A percentile compares a stretch with the other conserved stretches of the same genome.
Conservation (phyloP, 2,113 vertebrate species). For the Cisticola juncidis region DNA sequence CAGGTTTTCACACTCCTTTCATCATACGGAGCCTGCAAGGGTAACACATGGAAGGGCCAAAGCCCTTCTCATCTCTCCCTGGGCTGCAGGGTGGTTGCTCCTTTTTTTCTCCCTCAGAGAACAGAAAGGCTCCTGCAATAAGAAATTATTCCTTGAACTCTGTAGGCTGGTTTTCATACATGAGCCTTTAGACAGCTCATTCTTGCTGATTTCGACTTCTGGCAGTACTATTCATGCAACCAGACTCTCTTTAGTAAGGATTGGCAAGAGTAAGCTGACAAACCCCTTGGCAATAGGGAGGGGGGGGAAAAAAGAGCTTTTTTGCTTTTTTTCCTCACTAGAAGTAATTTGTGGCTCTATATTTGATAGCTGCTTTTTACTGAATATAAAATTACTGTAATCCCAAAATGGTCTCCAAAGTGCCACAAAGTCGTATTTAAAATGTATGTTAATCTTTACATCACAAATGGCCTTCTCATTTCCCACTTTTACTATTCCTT, state of each 20-base stretch:
- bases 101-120: neutral
- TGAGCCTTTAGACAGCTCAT: neutral
- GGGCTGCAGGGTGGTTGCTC: rapidly evolving
- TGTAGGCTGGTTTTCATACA: neutral
- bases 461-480: neutral
- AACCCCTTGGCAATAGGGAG: neutral
- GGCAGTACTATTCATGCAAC: neutral
- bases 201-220: neutral
- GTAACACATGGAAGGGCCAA: neutral
- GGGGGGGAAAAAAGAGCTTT: neutral
- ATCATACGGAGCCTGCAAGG: neutral
- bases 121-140: neutral
- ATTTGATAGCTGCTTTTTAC: slow-evolving; percentile 34
- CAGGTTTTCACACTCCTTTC: slow-evolving; percentile 18
- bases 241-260: neutral
- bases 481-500: neutral
- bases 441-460: slow-evolving; percentile 36
- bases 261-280: neutral
- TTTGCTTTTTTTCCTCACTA: neutral
- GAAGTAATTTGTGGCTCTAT: neutral
- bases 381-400: slow-evolving; percentile 22
- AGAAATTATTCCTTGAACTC: neutral
- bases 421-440: slow-evolving; percentile 2
- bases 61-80: neutral
- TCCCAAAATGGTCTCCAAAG: slow-evolving; percentile 21